These are phyloP conservation scores for Lates calcarifer DNA, from an alignment of 2,113 vertebrate species.

Conservation along the genomic window DNA sequence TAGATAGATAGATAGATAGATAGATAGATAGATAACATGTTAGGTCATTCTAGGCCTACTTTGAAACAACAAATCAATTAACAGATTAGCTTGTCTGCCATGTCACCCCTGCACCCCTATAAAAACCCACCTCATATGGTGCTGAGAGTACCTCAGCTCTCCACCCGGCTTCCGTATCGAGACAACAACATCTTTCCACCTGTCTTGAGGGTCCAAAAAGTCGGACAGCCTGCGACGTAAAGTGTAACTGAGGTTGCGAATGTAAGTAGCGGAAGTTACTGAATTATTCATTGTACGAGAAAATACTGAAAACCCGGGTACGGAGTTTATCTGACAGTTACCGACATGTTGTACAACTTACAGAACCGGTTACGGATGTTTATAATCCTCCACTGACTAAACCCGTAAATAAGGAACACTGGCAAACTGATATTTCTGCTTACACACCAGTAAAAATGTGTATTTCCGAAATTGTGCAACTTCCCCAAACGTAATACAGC, in stretches of 20 bases:
- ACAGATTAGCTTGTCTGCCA: neutral
- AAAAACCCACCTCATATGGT: constrained; percentile 81
- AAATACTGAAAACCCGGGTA: neutral
- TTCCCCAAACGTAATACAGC: constrained; percentile 72
- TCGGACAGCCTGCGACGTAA: constrained; percentile 86
- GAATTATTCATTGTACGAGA: constrained; percentile 82
- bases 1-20: neutral
- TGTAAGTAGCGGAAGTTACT: constrained; percentile 85
- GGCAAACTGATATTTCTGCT: neutral
- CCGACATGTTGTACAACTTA: neutral
- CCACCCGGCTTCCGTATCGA: constrained; percentile 88
- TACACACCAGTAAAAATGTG: neutral
- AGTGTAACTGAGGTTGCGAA: constrained; percentile 86
- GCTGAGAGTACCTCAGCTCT: constrained; percentile 89
- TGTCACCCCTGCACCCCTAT: neutral
- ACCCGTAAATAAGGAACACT: neutral
- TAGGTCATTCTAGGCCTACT: neutral
- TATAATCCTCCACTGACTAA: neutral
- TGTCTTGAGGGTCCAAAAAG: constrained; percentile 91
- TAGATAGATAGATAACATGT: neutral
- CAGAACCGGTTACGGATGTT: no score
- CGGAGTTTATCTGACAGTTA: neutral
- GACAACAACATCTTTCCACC: constrained; percentile 89
- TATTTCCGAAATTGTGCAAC: constrained; percentile 79
- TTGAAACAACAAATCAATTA: neutral